Evolutionary conservation across 2,113 vertebrate genomes (phyloP), one percentile per base, ranked within the genome.

Genomic region (Ovis aries): DNA sequence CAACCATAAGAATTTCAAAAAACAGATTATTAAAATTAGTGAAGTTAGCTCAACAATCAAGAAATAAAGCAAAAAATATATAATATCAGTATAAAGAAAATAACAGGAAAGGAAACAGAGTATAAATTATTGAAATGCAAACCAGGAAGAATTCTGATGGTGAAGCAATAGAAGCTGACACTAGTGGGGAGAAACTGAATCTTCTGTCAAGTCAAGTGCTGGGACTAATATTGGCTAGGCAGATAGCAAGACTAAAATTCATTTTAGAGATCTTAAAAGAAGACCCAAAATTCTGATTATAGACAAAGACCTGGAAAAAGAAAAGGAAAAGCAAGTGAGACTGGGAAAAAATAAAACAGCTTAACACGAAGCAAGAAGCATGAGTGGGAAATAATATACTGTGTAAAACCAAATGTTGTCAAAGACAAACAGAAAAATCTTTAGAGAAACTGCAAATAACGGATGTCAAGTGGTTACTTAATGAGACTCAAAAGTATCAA

Each of bases 81-180:
- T 85, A 92, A 21, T 85, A 92, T n/a, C 23, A 93, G 29, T 31
- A 81, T 80, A 52, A 96, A 88, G 59, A 96, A 81, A 95, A 85
- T 90, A 89, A 80, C 17, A 43, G 12, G 33, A 80, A 71, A 87
- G 57, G 80, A 31, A 91, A 84, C n/a, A 93, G 3, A 93, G 2
- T 86, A 40, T 89, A 57, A 78, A 62, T 83, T 92, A 77, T 50
- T 84, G 78, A 88, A 89, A 78, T 67, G 40, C 36, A 95, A 78
- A 83, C 25, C 83, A 57, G 48, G 55, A 62, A 80, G 40, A 89
- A 78, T 67, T 89, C 40, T 92, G 55, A 84, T 67, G 64, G 52
- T 85, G n/a, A 84, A 59, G 14, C 78, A 92, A 45, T 36, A 43
- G 19, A 92, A 89, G 25, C 31, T 45, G 36, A 84, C 71, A 84